A percentile compares a stretch with the other conserved stretches of the same genome.
Evolutionary conservation across 2,888 invertebrate species (phyloP).

Genomic region (Drosophila rellima): DNA sequence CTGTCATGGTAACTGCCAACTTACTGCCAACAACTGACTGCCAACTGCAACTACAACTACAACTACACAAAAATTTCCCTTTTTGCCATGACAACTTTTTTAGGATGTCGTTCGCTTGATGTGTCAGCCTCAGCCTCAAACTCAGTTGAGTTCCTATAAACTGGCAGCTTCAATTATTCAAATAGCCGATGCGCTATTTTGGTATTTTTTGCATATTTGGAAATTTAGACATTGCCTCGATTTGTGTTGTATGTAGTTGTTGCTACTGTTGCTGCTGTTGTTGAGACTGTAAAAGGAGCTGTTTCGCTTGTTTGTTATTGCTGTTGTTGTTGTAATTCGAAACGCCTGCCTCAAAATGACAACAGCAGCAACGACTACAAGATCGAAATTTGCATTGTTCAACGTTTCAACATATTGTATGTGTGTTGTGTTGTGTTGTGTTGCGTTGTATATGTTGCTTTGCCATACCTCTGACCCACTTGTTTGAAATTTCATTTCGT

Average conservation of each 20-base stretch:
- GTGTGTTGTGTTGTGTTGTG: slow-evolving; percentile 16
- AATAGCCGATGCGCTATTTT: slow-evolving; percentile 55
- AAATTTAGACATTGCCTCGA: slow-evolving; percentile 57
- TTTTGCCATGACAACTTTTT: slow-evolving; percentile 8
- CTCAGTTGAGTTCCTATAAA: slow-evolving; percentile 7
- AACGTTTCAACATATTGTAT: slow-evolving; percentile 37
- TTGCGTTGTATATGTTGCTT: slow-evolving; percentile 25
- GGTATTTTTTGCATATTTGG: slow-evolving; percentile 69
- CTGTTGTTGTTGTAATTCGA: slow-evolving; percentile 51
- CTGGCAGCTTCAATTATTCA: slow-evolving; percentile 52
- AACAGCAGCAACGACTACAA: slow-evolving; percentile 42
- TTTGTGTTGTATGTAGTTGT: slow-evolving; percentile 27
- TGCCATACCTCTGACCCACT: slow-evolving; percentile 69
- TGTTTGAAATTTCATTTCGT: slow-evolving; percentile 64
- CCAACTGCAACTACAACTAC: slow-evolving; percentile 9
- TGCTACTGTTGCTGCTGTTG: slow-evolving; percentile 9
- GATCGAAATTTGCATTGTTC: slow-evolving; percentile 70
- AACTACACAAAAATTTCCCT: slow-evolving; percentile 16
- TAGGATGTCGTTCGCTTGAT: slow-evolving; percentile 7
- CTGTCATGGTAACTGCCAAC: slow-evolving; percentile 33
- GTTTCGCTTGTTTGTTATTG: slow-evolving; percentile 19
- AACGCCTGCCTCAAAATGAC: slow-evolving; percentile 60
- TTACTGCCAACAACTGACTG: slow-evolving; percentile 2
- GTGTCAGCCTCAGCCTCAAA: background rate
- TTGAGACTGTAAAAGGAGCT: slow-evolving; percentile 11